Conservation (phyloP, 2,888 invertebrate species). For the Parelbella ahira region DNA sequence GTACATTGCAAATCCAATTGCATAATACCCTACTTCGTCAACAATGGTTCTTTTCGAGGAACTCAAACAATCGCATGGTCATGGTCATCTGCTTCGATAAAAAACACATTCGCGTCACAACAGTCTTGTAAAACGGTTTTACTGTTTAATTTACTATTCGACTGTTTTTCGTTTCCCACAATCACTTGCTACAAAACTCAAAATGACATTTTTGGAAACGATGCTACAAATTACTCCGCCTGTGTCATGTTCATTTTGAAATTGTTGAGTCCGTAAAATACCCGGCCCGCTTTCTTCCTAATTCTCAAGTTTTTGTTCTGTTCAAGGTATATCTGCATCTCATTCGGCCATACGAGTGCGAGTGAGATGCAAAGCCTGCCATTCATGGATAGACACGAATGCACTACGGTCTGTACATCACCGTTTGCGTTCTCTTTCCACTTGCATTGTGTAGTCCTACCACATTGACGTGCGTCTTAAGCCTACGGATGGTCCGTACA, state of each 20-base stretch:
- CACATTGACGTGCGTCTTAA: slow-evolving; percentile 44
- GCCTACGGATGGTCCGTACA: slow-evolving; percentile 34
- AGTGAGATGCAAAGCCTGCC: slow-evolving; percentile 38
- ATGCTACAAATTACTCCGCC: slow-evolving; percentile 12
- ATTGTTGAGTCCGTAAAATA: slow-evolving; percentile 30
- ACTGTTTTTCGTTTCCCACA: slow-evolving; percentile 2
- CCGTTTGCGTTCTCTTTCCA: slow-evolving; percentile 43
- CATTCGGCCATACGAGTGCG: slow-evolving; percentile 28
- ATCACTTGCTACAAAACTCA: background rate
- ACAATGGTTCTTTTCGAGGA: slow-evolving; percentile 51
- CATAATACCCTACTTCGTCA: slow-evolving; percentile 32
- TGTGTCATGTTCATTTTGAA: slow-evolving; percentile 6
- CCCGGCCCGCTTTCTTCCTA: slow-evolving; percentile 28
- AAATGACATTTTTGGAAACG: slow-evolving; percentile 10
- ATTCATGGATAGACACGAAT: slow-evolving; percentile 41
- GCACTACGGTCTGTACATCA: slow-evolving; percentile 42
- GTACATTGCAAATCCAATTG: slow-evolving; percentile 19
- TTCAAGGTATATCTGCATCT: slow-evolving; percentile 23
- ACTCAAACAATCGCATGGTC: slow-evolving; percentile 45
- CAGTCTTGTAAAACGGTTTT: slow-evolving; percentile 7
- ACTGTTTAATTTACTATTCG: slow-evolving; percentile 12
- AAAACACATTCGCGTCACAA: slow-evolving; percentile 30
- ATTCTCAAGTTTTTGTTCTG: slow-evolving; percentile 25
- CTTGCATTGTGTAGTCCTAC: slow-evolving; percentile 45
- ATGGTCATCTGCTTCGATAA: slow-evolving; percentile 41